Evolutionary conservation across 2,113 vertebrate species (phyloP), one percentile per base, ranked within the genome.

Genomic region (Chascanopsetta lugubris): DNA sequence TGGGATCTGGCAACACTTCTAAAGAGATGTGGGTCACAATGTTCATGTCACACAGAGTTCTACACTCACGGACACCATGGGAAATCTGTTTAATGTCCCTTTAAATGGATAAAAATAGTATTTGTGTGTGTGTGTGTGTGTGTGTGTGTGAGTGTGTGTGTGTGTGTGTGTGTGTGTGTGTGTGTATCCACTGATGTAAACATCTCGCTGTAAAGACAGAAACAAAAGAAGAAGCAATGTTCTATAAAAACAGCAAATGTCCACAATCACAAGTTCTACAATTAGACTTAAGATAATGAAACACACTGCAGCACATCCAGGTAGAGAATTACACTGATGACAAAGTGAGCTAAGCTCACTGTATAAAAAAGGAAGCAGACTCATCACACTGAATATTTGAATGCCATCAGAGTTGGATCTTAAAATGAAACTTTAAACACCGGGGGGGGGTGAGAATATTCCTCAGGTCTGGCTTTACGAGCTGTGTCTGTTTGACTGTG

Each of bases 1-100:
- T 82, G 82, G 79, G 82, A 82, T 75, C 48, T 32, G 47, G 73
- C 66, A 79, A 85, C 82, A 85, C 83, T 84, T 82, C 53, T 40
- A 42, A 74, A 66, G 77, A 82, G 82, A 90, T 89, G 80, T 83
- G 85, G 86, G 85, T 89, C 87, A 86, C 74, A 86, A 75, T 61
- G 65, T 77, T 79, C 70, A 25, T 86, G 84, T 87, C 85, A 85
- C 61, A 79, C 50, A 53, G 63, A 79, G 76, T 47, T 57, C 63
- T 65, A 48, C 64, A 64, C 73, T 81, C 72, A 60, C 17, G 60
- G 81, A 86, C 73, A 85, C 55, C 77, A 71, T 79, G 49, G 64
- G 59, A 80, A 85, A 85, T 87, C 77, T n/a, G n/a, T n/a, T n/a
- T 63, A 75, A 84, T 66, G 65, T 77, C 24, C 66, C 58, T 77